These are phyloP conservation scores for Dipodomys ordii DNA, from an alignment of 2,113 vertebrate genomes.

Conservation along the genomic window DNA sequence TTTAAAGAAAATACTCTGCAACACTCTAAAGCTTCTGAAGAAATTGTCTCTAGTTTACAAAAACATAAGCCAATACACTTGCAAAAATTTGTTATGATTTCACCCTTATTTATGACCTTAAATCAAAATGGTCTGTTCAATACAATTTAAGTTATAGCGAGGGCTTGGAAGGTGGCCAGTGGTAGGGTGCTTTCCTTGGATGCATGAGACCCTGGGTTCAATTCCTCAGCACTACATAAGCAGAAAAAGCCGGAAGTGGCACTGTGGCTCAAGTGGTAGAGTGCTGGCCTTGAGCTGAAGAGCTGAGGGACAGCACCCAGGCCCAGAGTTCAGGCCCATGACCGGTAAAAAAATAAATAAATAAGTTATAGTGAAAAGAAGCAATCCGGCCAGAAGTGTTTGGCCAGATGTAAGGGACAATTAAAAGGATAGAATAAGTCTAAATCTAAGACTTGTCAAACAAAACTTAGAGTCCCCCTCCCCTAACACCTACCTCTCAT, in stretches of 20 bases:
- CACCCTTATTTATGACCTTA: slow-evolving; percentile 16
- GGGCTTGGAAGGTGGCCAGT: too few species aligned
- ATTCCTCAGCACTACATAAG: too few species aligned
- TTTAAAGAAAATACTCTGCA: slow-evolving; percentile 15
- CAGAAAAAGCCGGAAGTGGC: too few species aligned
- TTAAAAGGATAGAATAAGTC: slow-evolving; percentile 15
- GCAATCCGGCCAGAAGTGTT: slow-evolving; percentile 1
- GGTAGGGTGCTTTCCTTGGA: too few species aligned
- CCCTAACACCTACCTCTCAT: not conserved
- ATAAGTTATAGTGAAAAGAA: slow-evolving; percentile 3
- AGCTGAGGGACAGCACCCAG: too few species aligned
- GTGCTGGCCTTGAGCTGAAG: too few species aligned
- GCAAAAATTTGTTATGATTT: slow-evolving; percentile 37
- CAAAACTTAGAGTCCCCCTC: not conserved
- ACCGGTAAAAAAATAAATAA: too few species aligned
- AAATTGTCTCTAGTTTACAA: slow-evolving; percentile 20
- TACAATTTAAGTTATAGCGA: slow-evolving; percentile 52
- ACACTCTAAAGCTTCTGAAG: slow-evolving; percentile 17
- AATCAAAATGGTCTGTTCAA: slow-evolving; percentile 38
- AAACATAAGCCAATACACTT: slow-evolving; percentile 56
- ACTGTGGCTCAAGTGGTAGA: too few species aligned
- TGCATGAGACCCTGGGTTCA: too few species aligned
- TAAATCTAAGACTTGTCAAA: slow-evolving; percentile 17
- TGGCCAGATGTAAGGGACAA: slow-evolving; percentile 49
- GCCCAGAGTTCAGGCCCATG: too few species aligned